Conservation (phyloP, 2,113 vertebrate species). For the Calonectris borealis region DNA sequence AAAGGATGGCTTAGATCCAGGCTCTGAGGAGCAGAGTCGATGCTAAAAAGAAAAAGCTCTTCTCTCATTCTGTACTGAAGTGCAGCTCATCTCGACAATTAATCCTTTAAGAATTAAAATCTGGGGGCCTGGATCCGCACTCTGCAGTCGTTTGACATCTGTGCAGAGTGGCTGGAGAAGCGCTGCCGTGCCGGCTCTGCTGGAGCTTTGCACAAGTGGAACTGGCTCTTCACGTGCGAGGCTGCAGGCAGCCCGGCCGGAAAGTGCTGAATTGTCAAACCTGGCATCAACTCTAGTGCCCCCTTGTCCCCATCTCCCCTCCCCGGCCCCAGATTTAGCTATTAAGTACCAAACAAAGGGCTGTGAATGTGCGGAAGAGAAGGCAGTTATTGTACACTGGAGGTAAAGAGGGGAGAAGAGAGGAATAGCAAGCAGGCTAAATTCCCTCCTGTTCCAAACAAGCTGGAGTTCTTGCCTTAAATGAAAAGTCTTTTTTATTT, state of each 20-base stretch:
- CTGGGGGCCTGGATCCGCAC: neutral
- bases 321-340: neutral
- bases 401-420: neutral
- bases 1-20: conserved; percentile 56
- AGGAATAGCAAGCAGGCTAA: neutral
- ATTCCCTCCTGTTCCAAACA: neutral
- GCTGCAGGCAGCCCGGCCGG: neutral
- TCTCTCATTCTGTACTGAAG: neutral
- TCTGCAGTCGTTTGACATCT: neutral
- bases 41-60: conserved; percentile 12
- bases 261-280: neutral
- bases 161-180: neutral
- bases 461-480: neutral
- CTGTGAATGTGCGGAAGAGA: neutral
- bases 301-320: neutral
- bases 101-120: conserved; percentile 45
- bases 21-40: conserved; percentile 3
- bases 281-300: neutral
- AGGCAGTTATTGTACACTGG: neutral
- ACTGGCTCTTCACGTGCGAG: neutral
- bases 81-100: conserved; percentile 21
- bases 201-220: neutral
- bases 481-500: neutral
- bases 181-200: neutral
- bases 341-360: neutral